phyloP scores from a whole-genome alignment of 2,888 invertebrate species.

The Drosophila mimica region DNA sequence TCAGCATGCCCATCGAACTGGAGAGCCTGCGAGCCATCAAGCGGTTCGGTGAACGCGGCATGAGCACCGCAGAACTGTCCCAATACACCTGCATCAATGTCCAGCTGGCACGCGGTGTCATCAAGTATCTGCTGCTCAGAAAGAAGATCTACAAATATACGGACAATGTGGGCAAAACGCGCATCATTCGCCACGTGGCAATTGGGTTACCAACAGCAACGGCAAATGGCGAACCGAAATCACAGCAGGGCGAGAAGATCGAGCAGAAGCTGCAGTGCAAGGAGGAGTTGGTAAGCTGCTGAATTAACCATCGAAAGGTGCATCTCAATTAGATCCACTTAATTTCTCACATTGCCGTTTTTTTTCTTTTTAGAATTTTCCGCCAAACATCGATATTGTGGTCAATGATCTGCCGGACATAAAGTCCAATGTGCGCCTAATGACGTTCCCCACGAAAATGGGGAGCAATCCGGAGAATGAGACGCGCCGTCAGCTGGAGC shows the following conservation, averaged over 20 bases:
- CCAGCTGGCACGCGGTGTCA: constrained; percentile 85
- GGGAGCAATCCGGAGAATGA: constrained; percentile 28
- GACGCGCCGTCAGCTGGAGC: constrained; percentile 81
- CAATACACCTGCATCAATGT: constrained; percentile 84
- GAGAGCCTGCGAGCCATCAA: constrained; percentile 86
- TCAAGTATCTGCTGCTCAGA: constrained; percentile 84
- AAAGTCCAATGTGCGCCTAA: constrained; percentile 49
- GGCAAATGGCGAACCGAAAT: constrained; percentile 45
- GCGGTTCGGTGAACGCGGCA: constrained; percentile 86
- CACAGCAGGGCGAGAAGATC: constrained; percentile 38
- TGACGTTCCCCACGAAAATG: constrained; percentile 34
- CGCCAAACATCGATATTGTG: constrained; percentile 51
- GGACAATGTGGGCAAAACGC: constrained; percentile 87
- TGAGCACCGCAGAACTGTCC: constrained; percentile 85
- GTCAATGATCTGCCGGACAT: constrained; percentile 71
- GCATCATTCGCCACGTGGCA: constrained; percentile 85
- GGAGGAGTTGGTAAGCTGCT: constrained; percentile 73
- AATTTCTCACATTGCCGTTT: not conserved
- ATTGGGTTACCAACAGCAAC: constrained; percentile 40
- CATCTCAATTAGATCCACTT: not conserved
- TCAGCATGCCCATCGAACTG: constrained; percentile 84
- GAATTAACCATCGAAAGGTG: not conserved
- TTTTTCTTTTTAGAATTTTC: constrained; percentile 53
- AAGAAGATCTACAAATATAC: constrained; percentile 86
- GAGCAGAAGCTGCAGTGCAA: constrained; percentile 70